Conservation (phyloP, 2,113 vertebrate species). For the Dicerorhinus sumatrensis region DNA sequence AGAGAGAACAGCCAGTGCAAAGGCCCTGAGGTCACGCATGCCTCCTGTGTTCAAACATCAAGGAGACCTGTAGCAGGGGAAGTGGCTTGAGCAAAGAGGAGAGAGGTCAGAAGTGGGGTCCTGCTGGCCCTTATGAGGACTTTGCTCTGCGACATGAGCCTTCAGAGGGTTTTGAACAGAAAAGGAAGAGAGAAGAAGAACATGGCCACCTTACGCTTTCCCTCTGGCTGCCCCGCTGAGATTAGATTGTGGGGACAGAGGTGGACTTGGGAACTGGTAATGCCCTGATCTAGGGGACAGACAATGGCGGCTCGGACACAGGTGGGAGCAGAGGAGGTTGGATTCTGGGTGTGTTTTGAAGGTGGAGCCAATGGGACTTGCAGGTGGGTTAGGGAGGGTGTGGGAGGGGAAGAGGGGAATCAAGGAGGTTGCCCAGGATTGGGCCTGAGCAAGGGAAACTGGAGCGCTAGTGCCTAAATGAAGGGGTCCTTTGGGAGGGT, state of each 20-base stretch:
- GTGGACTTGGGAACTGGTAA: not conserved
- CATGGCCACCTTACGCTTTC: not conserved
- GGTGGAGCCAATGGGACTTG: not conserved
- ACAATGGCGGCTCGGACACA: accelerated
- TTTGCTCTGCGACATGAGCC: not conserved
- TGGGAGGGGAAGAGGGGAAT: not conserved
- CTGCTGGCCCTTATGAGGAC: not conserved
- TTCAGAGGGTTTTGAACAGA: not conserved
- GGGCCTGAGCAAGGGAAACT: not conserved
- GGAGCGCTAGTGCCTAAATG: not conserved
- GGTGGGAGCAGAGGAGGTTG: not conserved
- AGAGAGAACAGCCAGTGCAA: not conserved
- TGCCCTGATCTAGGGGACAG: not conserved
- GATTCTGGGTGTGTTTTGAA: not conserved
- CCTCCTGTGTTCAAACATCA: not conserved
- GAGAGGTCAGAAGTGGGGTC: not conserved
- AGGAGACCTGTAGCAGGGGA: not conserved
- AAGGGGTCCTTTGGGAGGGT: not conserved
- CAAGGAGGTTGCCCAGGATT: not conserved
- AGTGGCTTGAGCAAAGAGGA: not conserved
- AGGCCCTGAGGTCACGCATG: not conserved
- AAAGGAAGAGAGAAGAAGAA: not conserved
- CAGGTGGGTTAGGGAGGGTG: not conserved
- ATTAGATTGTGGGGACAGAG: not conserved
- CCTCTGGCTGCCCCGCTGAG: not conserved